Evolutionary conservation across 2,113 vertebrate genomes (phyloP), one percentile per base, ranked within the genome.

Genomic region (Capreolus pygargus): DNA sequence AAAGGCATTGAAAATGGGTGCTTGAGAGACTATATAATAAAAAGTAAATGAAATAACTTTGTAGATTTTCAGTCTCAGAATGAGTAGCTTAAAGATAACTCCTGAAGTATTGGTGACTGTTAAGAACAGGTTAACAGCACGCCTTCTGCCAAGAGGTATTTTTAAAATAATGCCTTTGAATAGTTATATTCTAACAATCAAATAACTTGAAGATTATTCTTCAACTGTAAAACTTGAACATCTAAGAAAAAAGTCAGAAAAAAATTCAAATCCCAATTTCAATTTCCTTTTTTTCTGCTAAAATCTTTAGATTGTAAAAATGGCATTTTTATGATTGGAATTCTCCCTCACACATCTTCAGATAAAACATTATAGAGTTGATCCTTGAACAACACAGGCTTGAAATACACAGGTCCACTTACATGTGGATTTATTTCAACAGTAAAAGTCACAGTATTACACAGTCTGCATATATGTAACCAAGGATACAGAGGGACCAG

Each of bases 1-100:
- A 97, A 86, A 95, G 88, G 52, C 43, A 8, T 10, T 85, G 45
- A 97, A 98, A 97, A 39, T 67, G 30, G 96, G 98, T 97, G 7
- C 27, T 89, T 96, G 93, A 92, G 64, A 97, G 90, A 96, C 28
- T 92, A 52, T n/a, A 19, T 5, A 39, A 97, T 54, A 86, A 43
- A 74, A 43, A 76, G 64, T 33, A 96, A 97, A 83, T 89, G n/a
- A 95, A 58, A 90, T 95, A 50, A 91, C 82, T 83, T 47, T 93
- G 55, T 6, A 90, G 70, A 79, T 89, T 78, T 96, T 85, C 16
- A 86, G 1, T 78, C 9, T 95, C 30, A 52, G 10, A 86, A 47
- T 47, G 58, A 94, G 97, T 36, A 94, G 19, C 4, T 50, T 96
- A 36, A 93, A 64, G 23, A 50, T 0, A 91, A 11, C 15, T 50